phyloP scores from a whole-genome alignment of 2,888 invertebrate genomes.

The Euspilapteryx auroguttella region DNA sequence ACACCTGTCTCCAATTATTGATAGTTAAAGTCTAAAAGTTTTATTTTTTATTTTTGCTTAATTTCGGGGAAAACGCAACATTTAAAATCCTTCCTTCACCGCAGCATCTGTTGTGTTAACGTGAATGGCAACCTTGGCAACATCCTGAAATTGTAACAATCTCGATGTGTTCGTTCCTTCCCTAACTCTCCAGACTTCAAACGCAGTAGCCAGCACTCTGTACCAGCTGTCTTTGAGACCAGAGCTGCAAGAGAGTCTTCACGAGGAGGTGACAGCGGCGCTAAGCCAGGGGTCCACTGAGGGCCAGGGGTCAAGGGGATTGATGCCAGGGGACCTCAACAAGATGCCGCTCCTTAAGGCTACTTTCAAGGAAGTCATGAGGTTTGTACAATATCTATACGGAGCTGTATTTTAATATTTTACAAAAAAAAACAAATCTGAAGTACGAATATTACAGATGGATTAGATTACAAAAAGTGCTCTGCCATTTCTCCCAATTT shows the following conservation, averaged over 20 bases:
- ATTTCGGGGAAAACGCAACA: not conserved
- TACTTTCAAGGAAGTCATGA: constrained; percentile 73
- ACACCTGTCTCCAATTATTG: too few species aligned
- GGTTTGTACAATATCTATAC: too few species aligned
- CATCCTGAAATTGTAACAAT: too few species aligned
- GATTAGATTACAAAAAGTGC: not conserved
- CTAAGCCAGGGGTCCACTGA: too few species aligned
- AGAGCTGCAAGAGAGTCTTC: constrained; percentile 64
- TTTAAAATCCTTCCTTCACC: not conserved
- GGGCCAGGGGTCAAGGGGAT: constrained; percentile 30
- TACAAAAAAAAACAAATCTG: not conserved
- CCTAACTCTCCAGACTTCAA: constrained; percentile 73
- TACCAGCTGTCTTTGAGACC: constrained; percentile 71
- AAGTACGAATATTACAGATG: not conserved
- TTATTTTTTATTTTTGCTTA: not conserved
- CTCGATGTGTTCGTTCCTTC: too few species aligned
- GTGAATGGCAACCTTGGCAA: too few species aligned
- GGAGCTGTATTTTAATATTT: not conserved
- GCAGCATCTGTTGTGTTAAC: not conserved
- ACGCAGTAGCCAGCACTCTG: constrained; percentile 71
- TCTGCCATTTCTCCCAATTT: not conserved
- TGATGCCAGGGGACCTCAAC: constrained; percentile 61
- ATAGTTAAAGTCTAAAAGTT: too few species aligned
- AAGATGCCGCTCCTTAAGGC: constrained; percentile 71
- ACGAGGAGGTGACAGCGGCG: constrained; percentile 59